Evolutionary conservation across 2,797 vertebrate species (phyloP).

Genomic region (Enteromius thamalakanensis): DNA sequence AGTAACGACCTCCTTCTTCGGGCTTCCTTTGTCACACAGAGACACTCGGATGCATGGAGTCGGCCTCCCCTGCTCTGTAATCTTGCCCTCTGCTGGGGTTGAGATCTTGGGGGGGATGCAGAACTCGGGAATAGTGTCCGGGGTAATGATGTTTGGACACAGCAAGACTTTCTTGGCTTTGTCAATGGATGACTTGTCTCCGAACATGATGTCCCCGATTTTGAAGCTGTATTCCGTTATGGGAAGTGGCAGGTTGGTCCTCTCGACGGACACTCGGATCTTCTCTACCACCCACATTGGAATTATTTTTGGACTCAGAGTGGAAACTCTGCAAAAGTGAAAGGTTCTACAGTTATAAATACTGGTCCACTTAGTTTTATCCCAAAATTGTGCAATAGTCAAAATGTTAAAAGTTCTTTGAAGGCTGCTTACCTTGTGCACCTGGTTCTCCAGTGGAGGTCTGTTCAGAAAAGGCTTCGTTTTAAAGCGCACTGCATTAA

Average conservation of each 20-base stretch:
- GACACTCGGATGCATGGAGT: constrained; percentile 57
- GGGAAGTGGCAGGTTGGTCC: constrained; percentile 72
- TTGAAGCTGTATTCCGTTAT: constrained; percentile 74
- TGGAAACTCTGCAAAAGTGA: constrained; percentile 60
- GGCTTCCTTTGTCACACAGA: constrained; percentile 59
- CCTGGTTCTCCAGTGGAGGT: constrained; percentile 52
- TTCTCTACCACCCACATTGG: constrained; percentile 81
- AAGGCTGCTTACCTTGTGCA: constrained; percentile 68
- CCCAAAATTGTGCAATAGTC: not conserved
- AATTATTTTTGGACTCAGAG: constrained; percentile 45
- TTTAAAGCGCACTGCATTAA: constrained; percentile 38
- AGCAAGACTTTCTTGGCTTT: constrained; percentile 72
- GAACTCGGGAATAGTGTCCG: constrained; percentile 91
- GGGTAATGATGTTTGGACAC: constrained; percentile 91
- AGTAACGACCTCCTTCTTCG: constrained; percentile 59
- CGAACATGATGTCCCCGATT: constrained; percentile 77
- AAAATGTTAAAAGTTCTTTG: not conserved
- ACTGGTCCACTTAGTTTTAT: constrained; percentile 4
- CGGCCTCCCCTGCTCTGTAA: constrained; percentile 60
- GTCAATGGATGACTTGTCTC: constrained; percentile 69
- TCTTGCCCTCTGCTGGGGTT: constrained; percentile 67
- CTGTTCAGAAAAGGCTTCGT: constrained; percentile 37
- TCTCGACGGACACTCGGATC: constrained; percentile 78
- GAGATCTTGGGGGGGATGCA: constrained; percentile 89
- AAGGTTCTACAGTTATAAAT: constrained; percentile 2